These are phyloP conservation scores for Parnassius apollo DNA, from an alignment of 2,888 invertebrate species.

Conservation along the genomic window DNA sequence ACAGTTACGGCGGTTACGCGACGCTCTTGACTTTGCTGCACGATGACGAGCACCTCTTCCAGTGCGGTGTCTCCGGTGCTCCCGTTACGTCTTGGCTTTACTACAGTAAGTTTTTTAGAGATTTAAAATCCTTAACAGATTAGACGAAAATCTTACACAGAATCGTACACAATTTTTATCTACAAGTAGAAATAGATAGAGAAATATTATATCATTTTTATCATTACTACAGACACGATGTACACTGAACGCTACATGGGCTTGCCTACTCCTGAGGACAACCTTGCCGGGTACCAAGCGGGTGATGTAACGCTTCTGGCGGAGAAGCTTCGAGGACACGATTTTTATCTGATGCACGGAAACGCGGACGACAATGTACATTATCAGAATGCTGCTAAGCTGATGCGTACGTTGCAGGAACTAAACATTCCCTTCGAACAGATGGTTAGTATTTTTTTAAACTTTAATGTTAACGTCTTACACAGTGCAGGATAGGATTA, in stretches of 20 bases:
- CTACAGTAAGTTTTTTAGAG: constrained; percentile 86
- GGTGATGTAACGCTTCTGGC: constrained; percentile 86
- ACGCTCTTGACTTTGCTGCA: constrained; percentile 88
- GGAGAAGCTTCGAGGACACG: constrained; percentile 85
- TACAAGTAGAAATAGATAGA: too few species aligned
- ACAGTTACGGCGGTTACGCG: constrained; percentile 97
- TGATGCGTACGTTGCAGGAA: constrained; percentile 87
- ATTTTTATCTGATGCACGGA: constrained; percentile 93
- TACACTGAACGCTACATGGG: constrained; percentile 98
- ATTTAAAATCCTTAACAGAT: background rate
- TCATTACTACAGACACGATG: constrained; percentile 86
- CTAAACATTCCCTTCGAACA: constrained; percentile 90
- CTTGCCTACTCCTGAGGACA: constrained; percentile 86
- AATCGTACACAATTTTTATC: too few species aligned
- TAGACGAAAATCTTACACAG: too few species aligned
- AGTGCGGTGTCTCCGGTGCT: constrained; percentile 93
- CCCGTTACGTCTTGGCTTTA: constrained; percentile 95
- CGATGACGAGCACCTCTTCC: constrained; percentile 86
- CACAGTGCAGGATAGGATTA: too few species aligned
- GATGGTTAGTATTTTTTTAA: constrained; percentile 82
- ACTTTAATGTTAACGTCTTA: too few species aligned
- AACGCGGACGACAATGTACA: constrained; percentile 97
- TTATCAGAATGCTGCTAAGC: constrained; percentile 89
- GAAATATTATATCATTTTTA: too few species aligned
- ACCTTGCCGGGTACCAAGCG: constrained; percentile 85